Base-by-base conservation (phyloP, 1,140 invertebrate genomes). In the Lithobius niger region DNA sequence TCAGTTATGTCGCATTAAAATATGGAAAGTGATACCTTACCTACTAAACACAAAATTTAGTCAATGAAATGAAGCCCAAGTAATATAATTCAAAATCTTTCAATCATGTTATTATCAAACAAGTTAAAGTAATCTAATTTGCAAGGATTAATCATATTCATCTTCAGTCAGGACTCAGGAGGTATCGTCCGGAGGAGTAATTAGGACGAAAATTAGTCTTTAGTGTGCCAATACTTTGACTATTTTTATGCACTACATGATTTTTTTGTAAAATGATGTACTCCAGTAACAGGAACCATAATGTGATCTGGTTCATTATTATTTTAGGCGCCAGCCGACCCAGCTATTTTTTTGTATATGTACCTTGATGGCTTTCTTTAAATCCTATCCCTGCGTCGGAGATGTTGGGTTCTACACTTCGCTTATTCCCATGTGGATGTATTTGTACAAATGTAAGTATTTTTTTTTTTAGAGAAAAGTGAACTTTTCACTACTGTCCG, bases 331-430 rank as follows among this genome's bases (percentile, higher is more conserved):
- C 26, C 87, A 95, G 66, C 90, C 93, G 10, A 76, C 92, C 56
- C 72, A 99, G 22, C 67, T 97, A 18, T 82, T 88, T 26, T 86
- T 86, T 44, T 81, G 89, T 21, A 77, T 96, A 26, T 77, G 93
- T 47, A 80, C 86, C 18, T 73, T 98, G 4, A 84, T 85, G 57
- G 79, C 88, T 1, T 86, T 98, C 59, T 98, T 99, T 69, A 89
- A 95, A 66, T 95, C 95, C 0, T 99, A 99, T 74, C 95, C 96
- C 3, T 87, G 87, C 60, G 77, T 97, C 50, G 92, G 90, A 28
- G 95, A 99, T 76, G 84, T 95, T 57, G 89, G 86, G 27, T 84
- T 98, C 60, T 93, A 93, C 64, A 74, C 97, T 57, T 80, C 90
- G 24, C 70, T 99, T 19, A 67, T 98, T 53, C 92, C 95, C 10